These are phyloP conservation scores for Bathynomus jamesi DNA, from an alignment of 1,140 invertebrate genomes.

Conservation along the genomic window DNA sequence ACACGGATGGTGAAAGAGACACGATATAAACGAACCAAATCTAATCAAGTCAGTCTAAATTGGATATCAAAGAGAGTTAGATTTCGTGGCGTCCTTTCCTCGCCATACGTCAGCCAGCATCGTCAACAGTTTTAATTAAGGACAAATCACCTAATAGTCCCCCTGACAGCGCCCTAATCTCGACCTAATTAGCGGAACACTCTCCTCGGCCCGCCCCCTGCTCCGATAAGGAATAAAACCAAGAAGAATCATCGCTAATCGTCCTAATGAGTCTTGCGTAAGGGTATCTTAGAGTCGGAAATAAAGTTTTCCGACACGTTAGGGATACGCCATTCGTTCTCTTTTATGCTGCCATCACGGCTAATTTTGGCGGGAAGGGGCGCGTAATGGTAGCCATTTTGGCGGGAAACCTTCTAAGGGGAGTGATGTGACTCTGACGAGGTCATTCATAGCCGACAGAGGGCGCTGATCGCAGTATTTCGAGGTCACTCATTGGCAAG, in stretches of 20 bases:
- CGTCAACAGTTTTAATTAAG: slow-evolving; percentile 36
- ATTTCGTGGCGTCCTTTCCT: slow-evolving; percentile 5
- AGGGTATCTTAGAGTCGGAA: not conserved
- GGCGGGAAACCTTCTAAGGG: slow-evolving; percentile 23
- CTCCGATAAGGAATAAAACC: not conserved
- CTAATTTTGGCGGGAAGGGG: slow-evolving; percentile 32
- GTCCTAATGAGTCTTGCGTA: not conserved
- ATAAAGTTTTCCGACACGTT: not conserved
- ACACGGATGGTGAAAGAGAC: not conserved
- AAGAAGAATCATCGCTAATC: not conserved
- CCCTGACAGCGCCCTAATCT: slow-evolving; percentile 35
- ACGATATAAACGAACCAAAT: not conserved
- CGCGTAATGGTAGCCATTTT: slow-evolving; percentile 35
- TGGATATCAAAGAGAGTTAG: not conserved
- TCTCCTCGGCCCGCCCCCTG: slow-evolving; percentile 29
- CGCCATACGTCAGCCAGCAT: slow-evolving; percentile 26
- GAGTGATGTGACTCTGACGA: slow-evolving; percentile 20
- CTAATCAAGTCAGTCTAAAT: not conserved
- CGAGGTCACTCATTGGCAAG: not conserved
- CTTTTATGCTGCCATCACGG: slow-evolving; percentile 17
- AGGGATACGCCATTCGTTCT: slow-evolving; percentile 4
- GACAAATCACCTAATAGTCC: slow-evolving; percentile 35
- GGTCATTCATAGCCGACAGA: slow-evolving; percentile 15
- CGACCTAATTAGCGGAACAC: slow-evolving; percentile 35
- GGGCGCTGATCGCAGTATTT: slow-evolving; percentile 3